These are phyloP conservation scores for Malurus elegans DNA, from an alignment of 2,113 vertebrate genomes.

Conservation along the genomic window DNA sequence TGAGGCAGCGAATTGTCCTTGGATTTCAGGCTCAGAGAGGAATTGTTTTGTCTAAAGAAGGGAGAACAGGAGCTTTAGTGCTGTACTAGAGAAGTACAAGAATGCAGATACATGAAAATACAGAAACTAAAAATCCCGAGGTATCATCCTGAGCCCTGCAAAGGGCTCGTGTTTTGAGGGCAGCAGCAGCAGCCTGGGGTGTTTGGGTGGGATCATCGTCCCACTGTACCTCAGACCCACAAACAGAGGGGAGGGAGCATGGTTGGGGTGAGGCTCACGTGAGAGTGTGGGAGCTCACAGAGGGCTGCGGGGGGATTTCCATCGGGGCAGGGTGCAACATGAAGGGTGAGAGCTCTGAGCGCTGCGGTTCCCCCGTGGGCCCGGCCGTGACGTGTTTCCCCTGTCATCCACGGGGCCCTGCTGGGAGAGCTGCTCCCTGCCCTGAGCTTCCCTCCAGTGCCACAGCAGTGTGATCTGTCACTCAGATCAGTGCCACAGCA, in stretches of 20 bases:
- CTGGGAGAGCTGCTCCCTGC: background rate
- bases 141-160: background rate
- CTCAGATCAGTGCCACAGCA: too few species aligned
- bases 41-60: too few species aligned
- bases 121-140: too few species aligned
- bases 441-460: background rate
- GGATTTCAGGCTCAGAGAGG: too few species aligned
- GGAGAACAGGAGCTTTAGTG: too few species aligned
- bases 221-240: background rate
- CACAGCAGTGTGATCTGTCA: background rate
- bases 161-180: fast-evolving
- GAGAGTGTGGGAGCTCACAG: background rate
- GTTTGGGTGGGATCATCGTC: background rate
- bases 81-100: too few species aligned
- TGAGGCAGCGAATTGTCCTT: too few species aligned
- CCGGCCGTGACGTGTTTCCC: fast-evolving
- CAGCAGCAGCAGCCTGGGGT: background rate
- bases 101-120: too few species aligned
- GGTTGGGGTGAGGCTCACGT: fast-evolving
- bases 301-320: background rate
- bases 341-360: background rate
- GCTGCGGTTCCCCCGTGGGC: background rate
- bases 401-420: fast-evolving
- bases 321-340: background rate
- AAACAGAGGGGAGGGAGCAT: background rate